Conservation (phyloP, 2,888 invertebrate genomes). For the Drosophila suboccidentalis region DNA sequence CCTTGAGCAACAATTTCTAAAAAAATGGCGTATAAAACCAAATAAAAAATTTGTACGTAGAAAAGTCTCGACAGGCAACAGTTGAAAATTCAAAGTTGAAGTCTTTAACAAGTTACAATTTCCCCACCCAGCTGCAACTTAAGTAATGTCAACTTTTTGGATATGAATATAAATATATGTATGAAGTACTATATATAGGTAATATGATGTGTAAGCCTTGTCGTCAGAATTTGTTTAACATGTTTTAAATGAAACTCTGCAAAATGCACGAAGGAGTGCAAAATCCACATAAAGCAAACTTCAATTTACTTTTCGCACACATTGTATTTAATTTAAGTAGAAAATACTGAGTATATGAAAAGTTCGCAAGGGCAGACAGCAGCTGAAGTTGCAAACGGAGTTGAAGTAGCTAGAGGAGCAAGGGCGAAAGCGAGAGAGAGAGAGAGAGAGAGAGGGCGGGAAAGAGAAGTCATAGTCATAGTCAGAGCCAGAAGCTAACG, state of each 20-base stretch:
- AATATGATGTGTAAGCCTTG: conserved; percentile 33
- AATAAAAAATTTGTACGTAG: neutral
- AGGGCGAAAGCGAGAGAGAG: neutral
- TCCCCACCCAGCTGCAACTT: neutral
- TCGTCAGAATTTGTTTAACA: conserved; percentile 61
- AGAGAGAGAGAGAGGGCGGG: neutral
- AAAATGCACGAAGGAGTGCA: conserved; percentile 47
- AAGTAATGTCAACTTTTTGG: conserved; percentile 54
- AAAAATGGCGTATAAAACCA: conserved; percentile 15
- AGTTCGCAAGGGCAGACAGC: conserved; percentile 64
- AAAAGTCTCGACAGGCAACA: conserved; percentile 47
- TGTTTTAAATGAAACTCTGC: conserved; percentile 61
- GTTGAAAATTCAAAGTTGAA: conserved; percentile 54
- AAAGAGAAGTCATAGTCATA: conserved; percentile 10
- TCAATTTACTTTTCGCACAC: conserved; percentile 78
- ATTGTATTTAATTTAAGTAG: conserved; percentile 80
- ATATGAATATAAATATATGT: neutral
- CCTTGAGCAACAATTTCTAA: conserved; percentile 15
- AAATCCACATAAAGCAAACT: conserved; percentile 74
- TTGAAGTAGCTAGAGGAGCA: conserved; percentile 16
- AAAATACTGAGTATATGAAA: conserved; percentile 65
- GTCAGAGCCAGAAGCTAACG: conserved; percentile 48
- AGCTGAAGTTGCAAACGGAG: conserved; percentile 30
- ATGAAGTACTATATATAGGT: neutral
- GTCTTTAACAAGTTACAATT: conserved; percentile 46